These are phyloP conservation scores for Myripristis murdjan DNA, from an alignment of 2,797 vertebrate species.

Conservation along the genomic window DNA sequence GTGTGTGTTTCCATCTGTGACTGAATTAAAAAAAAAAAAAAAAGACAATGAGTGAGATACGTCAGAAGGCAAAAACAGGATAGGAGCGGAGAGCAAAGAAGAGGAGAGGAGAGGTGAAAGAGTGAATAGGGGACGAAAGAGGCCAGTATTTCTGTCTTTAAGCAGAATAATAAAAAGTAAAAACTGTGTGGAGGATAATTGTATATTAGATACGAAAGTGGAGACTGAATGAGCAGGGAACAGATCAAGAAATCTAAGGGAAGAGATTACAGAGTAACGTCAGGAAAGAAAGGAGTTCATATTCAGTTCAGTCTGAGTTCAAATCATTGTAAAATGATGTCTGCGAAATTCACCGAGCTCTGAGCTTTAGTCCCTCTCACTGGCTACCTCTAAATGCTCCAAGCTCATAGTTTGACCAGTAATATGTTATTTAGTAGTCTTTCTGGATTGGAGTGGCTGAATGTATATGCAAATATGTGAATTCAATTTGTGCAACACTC, in stretches of 20 bases:
- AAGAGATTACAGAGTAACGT: background rate
- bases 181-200: background rate
- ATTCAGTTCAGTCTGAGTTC: background rate
- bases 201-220: conserved; percentile 8
- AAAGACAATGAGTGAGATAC: no score
- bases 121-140: no score
- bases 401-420: background rate
- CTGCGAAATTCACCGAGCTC: background rate
- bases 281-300: background rate
- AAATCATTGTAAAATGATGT: background rate
- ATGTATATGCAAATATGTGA: no score
- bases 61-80: background rate
- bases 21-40: no score
- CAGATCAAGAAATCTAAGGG: background rate
- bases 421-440: background rate
- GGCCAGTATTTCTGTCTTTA: background rate
- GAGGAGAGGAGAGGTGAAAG: background rate
- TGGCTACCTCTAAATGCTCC: conserved; percentile 1
- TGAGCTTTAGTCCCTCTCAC: background rate
- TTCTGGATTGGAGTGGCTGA: background rate
- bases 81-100: background rate
- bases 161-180: background rate
- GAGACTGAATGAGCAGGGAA: background rate
- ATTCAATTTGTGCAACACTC: no score
- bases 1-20: background rate